Percentiles rank a stretch among this genome's conserved stretches.
phyloP scores from a whole-genome alignment of 2,888 invertebrate genomes.

The Rhingia campestris region DNA sequence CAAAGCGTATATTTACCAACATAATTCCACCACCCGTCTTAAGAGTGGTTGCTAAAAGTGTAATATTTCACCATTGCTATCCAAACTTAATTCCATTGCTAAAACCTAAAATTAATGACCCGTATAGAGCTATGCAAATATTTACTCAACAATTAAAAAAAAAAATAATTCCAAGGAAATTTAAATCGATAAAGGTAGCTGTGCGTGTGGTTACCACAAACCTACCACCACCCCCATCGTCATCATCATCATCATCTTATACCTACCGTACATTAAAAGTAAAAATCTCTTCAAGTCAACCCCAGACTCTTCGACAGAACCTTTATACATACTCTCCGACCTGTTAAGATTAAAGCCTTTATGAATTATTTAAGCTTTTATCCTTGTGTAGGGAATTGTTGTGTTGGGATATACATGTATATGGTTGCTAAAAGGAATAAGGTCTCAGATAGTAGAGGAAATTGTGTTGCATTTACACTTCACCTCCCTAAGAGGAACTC shows the following conservation, averaged over 20 bases:
- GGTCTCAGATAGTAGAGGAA: conserved; percentile 35
- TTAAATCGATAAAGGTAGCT: conserved; percentile 30
- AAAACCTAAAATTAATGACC: conserved; percentile 59
- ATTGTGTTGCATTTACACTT: conserved; percentile 65
- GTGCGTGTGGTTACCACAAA: conserved; percentile 18
- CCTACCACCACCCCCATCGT: neutral
- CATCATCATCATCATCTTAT: conserved; percentile 2
- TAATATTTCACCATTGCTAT: conserved; percentile 48
- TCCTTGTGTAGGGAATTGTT: conserved; percentile 47
- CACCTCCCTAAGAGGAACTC: conserved; percentile 10
- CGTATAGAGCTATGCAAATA: conserved; percentile 43
- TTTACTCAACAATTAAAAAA: conserved; percentile 62
- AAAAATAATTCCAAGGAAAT: conserved; percentile 6
- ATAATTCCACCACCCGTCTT: neutral
- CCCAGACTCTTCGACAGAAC: conserved; percentile 34
- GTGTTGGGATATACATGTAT: no score
- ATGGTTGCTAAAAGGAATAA: neutral
- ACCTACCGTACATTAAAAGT: conserved; percentile 5
- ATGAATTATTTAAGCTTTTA: conserved; percentile 72
- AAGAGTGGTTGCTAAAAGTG: conserved; percentile 12
- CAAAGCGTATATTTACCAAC: conserved; percentile 14
- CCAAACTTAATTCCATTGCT: conserved; percentile 45
- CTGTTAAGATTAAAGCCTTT: conserved; percentile 72
- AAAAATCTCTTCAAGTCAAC: conserved; percentile 56
- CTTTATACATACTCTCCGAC: conserved; percentile 30